These are phyloP conservation scores for Pempheris klunzingeri DNA, from an alignment of 2,797 vertebrate species.

Conservation along the genomic window DNA sequence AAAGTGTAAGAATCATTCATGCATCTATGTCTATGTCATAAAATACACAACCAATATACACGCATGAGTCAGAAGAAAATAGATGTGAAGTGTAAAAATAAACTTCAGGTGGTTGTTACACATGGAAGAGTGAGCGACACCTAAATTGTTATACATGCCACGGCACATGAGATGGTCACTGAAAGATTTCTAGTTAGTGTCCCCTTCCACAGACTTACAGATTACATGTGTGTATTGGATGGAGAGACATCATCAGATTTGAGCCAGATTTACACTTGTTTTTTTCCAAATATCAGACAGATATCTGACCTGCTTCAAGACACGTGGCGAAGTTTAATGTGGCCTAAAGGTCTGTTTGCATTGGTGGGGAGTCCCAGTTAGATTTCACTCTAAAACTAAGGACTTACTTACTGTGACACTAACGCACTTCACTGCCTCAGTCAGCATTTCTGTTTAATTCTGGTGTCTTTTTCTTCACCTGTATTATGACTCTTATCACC, in stretches of 20 bases:
- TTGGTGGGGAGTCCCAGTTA: no score
- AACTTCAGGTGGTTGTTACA: neutral
- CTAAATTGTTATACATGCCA: no score
- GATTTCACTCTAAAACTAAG: neutral
- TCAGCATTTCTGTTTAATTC: neutral
- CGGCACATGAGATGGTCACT: no score
- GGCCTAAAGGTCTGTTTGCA: neutral
- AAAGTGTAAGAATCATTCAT: neutral
- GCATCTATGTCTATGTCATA: neutral
- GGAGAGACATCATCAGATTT: no score
- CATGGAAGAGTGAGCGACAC: neutral
- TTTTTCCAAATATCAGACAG: no score
- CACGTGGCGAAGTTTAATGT: no score
- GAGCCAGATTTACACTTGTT: no score
- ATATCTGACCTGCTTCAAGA: no score
- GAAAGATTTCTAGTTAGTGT: no score
- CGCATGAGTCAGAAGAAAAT: neutral
- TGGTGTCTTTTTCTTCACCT: neutral
- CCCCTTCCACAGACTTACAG: no score
- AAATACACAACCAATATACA: neutral
- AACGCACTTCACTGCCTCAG: neutral
- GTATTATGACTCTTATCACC: neutral
- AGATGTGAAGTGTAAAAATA: neutral
- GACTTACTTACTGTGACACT: no score
- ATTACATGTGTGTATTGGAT: no score